Conservation (phyloP, 2,113 vertebrate species). For the Pampusana beccarii region DNA sequence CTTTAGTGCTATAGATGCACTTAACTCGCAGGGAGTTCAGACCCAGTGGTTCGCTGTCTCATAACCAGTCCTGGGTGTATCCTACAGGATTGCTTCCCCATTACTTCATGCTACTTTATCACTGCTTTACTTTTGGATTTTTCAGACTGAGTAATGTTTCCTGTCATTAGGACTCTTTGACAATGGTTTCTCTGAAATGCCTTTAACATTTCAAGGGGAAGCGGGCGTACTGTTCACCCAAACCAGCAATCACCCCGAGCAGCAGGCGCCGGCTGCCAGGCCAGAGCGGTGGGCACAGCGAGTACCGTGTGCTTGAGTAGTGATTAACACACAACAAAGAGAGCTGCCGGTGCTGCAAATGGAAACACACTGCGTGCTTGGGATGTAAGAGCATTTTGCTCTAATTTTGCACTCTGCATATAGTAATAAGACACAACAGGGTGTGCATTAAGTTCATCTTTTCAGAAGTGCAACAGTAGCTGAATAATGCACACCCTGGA, state of each 20-base stretch:
- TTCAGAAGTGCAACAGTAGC: conserved; percentile 34
- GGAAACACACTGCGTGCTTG: conserved; percentile 25
- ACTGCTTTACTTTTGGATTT: background rate
- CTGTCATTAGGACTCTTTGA: background rate
- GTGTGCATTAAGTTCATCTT: conserved; percentile 61
- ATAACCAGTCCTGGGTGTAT: background rate
- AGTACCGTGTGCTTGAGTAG: background rate
- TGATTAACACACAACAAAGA: conserved; percentile 41
- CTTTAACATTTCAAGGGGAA: conserved; percentile 1
- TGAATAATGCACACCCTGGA: conserved; percentile 54
- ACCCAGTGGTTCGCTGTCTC: background rate
- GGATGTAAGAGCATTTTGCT: background rate
- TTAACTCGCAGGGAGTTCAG: background rate
- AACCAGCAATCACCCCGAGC: background rate
- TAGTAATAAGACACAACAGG: conserved; percentile 62
- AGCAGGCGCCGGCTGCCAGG: background rate
- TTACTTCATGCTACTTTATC: background rate
- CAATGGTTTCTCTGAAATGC: background rate
- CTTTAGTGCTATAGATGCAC: background rate
- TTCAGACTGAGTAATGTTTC: background rate
- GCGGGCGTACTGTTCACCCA: background rate
- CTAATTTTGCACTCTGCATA: conserved; percentile 55
- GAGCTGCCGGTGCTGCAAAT: conserved; percentile 21
- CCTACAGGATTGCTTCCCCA: background rate
- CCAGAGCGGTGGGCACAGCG: background rate